Conservation (phyloP, 2,113 vertebrate species). For the Neotoma lepida region DNA sequence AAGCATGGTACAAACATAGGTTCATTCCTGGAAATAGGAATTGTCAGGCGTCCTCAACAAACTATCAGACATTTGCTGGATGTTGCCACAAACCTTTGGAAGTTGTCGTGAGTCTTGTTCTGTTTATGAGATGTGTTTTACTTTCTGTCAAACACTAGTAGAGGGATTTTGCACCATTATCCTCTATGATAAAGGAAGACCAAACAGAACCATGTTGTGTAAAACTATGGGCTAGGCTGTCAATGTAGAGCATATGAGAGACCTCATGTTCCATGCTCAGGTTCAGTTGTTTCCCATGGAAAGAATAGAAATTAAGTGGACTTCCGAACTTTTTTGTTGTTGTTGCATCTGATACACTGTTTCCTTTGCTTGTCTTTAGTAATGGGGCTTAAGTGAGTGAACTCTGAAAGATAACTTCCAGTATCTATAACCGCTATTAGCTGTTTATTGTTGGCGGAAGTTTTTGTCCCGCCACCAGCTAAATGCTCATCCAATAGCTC, state of each 20-base stretch:
- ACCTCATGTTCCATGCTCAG: background rate
- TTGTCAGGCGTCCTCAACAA: background rate
- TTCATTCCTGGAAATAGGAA: background rate
- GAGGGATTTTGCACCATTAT: background rate
- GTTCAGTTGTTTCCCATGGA: conserved; percentile 1
- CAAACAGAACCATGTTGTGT: background rate
- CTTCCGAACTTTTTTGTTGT: background rate
- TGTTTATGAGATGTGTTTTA: background rate
- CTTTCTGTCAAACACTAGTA: background rate
- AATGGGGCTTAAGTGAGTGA: background rate
- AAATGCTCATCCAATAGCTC: background rate
- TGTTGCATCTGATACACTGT: background rate
- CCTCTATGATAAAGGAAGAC: background rate
- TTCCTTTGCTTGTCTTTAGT: conserved; percentile 7
- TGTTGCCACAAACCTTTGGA: background rate
- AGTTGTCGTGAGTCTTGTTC: background rate
- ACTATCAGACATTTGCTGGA: background rate
- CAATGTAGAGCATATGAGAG: too few species aligned
- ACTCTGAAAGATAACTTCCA: background rate
- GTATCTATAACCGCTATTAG: background rate
- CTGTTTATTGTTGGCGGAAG: background rate
- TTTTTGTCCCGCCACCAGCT: background rate
- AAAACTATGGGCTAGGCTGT: background rate
- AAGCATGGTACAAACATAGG: background rate
- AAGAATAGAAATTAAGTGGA: background rate